Base-by-base conservation (phyloP, 2,888 invertebrate genomes). In the Maniola hyperantus region DNA sequence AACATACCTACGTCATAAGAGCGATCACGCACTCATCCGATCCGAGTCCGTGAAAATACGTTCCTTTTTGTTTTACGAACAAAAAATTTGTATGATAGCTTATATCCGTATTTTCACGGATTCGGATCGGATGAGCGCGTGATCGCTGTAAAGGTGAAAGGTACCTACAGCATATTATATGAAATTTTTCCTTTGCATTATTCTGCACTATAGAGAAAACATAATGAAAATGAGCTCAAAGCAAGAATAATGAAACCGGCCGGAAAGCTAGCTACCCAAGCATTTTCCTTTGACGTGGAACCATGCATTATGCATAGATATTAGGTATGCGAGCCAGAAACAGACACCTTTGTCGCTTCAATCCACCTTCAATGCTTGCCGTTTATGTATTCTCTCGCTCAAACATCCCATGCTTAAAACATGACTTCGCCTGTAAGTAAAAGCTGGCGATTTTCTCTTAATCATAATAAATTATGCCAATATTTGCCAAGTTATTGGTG, bases 291-390 rank as follows among this genome's bases (percentile, higher is more conserved):
- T 55, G 39, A 55, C 18, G 36, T 18, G 36, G 13, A 36, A 51
- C n/a, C 34, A 55, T 55, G 55, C 55, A 39, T 55, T 34, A 55
- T 55, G 55, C 55, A 55, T 55, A 18, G 53, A 10, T 11, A 13
- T 51, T 51, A 51, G 26, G 10, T 36, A 33, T 13, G 26, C 11
- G 33, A 15, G 15, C 0, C 8, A 18, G 53, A 7, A 8, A 18
- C 36, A 20, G 5, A 36, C 34, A 13, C 15, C 54, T 20, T 13
- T 55, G 55, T 55, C 11, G 18, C 55, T 18, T 18, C 20, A 39
- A 57, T 6, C 57, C 20, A 34, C 20, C 50, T 50, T 26, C 10
- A 51, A 42, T 39, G 7, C 42, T 26, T 13, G 50, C 11, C 11
- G 39, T 7, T 42, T 39, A 18, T 57, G 34, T 54, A 39, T 55